Evolutionary conservation across 2,888 invertebrate species (phyloP), one percentile per base, ranked within the genome.

Genomic region (Ectemnius lituratus): DNA sequence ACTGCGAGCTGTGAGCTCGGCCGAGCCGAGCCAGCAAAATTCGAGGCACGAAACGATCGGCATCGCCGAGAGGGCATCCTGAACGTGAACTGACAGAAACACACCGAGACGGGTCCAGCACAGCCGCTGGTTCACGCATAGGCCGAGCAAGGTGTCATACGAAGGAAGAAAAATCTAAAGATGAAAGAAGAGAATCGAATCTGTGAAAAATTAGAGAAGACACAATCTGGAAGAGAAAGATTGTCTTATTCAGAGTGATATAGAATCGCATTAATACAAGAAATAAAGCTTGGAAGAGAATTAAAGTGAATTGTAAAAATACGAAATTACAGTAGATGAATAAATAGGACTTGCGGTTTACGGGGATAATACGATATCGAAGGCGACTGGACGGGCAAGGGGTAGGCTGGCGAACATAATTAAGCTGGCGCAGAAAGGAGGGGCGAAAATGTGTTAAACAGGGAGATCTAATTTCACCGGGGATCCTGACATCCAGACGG

Each of bases 1-100:
- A 82, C 81, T 82, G 80, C 83, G 84, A 84, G 81, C 37, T 11
- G 37, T 37, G 37, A 37, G 37, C 37, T 11, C 37, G 37, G 37
- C 37, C 37, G 37, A 77, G 52, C 52, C 84, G 80, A 80, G 76
- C 73, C 79, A 80, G 77, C 79, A 78, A 84, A 78, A 84, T 84
- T 81, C 81, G 84, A 81, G 73, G 75, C 84, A 85, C 80, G 81
- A 84, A 84, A 85, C 84, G 78, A 82, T 82, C 82, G 82, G 70
- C 73, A 6, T 6, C 14, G 14, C 52, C 52, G 73, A 71, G 75
- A 70, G 37, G 80, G 78, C 67, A 77, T 66, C 69, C 47, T 63
- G 28, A 45, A 64, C 47, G 28, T 63, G 58, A 57, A 67, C 52
- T 13, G 66, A 66, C 67, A 47, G 49, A 49, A 57, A 56, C 49